These are phyloP conservation scores for Ptiloglossa arizonensis DNA, from an alignment of 1,140 invertebrate species.

Conservation along the genomic window DNA sequence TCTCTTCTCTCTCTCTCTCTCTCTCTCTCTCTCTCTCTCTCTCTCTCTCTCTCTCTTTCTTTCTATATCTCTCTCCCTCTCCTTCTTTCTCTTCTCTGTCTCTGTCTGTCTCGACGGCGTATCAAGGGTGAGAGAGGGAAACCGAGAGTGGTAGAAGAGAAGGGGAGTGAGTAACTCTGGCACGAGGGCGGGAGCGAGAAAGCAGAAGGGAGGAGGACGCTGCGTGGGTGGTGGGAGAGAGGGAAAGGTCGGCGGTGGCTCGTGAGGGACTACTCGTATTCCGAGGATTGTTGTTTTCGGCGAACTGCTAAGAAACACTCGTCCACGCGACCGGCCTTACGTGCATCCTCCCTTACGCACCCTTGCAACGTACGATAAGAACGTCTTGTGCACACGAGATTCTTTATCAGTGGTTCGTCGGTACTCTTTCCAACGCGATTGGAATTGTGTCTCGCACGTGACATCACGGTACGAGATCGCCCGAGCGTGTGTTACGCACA, in stretches of 20 bases:
- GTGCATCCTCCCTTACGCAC: neutral
- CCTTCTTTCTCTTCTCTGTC: neutral
- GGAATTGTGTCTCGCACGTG: slow-evolving; percentile 22
- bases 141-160: slow-evolving; percentile 55
- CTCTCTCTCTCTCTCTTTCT: neutral
- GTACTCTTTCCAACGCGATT: slow-evolving; percentile 1
- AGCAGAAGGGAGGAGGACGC: slow-evolving; percentile 56
- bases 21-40: neutral
- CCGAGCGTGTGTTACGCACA: neutral
- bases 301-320: slow-evolving; percentile 64
- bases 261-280: slow-evolving; percentile 65
- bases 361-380: neutral
- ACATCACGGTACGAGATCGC: neutral
- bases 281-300: slow-evolving; percentile 68
- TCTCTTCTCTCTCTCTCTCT: slow-evolving; percentile 20
- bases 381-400: neutral
- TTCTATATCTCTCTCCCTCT: neutral
- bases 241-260: slow-evolving; percentile 59
- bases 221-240: slow-evolving; percentile 66
- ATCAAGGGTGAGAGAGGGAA: slow-evolving; percentile 57
- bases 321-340: slow-evolving; percentile 60
- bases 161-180: slow-evolving; percentile 29
- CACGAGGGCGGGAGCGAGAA: slow-evolving; percentile 61
- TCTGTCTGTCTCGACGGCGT: slow-evolving; percentile 21
- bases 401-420: neutral